Evolutionary conservation across 1,140 invertebrate genomes (phyloP).

Genomic region (Acromyrmex charruanus): DNA sequence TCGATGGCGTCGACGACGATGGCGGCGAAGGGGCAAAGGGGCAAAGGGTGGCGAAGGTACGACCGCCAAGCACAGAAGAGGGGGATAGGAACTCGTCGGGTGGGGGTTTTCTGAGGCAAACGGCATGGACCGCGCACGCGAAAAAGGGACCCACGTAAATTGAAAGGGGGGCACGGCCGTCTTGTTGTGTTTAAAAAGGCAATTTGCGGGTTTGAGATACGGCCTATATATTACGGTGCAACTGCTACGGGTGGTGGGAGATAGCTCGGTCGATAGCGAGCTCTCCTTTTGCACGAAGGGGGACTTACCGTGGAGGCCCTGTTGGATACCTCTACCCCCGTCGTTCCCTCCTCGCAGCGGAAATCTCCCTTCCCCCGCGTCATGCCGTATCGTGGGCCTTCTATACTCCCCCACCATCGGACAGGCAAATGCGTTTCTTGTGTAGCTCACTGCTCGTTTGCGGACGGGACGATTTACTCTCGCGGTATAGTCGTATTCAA

Average conservation of each 20-base stretch:
- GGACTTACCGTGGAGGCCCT: conserved; percentile 60
- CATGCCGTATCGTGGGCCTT: conserved; percentile 23
- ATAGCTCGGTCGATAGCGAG: conserved; percentile 84
- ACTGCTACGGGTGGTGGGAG: conserved; percentile 83
- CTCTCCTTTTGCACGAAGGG: conserved; percentile 66
- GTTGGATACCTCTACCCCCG: conserved; percentile 71
- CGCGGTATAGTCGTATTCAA: conserved; percentile 82
- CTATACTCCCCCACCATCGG: conserved; percentile 60
- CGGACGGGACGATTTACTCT: conserved; percentile 83
- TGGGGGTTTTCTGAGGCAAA: conserved; percentile 57
- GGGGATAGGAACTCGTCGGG: background rate
- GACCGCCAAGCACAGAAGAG: background rate
- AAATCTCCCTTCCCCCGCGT: conserved; percentile 50
- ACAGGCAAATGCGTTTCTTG: conserved; percentile 85
- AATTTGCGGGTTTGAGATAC: conserved; percentile 85
- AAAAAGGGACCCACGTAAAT: conserved; percentile 85
- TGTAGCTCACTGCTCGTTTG: conserved; percentile 81
- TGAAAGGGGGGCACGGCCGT: conserved; percentile 85
- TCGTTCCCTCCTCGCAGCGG: conserved; percentile 59
- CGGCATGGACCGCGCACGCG: conserved; percentile 77
- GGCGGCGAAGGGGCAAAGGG: conserved; percentile 8
- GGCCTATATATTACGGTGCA: conserved; percentile 84
- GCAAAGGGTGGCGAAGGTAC: conserved; percentile 27
- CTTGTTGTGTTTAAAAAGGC: conserved; percentile 86
- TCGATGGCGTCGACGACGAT: conserved; percentile 51